A percentile compares a stretch with the other conserved stretches of the same genome.
Conservation (phyloP, 2,797 vertebrate species). For the Allobates femoralis region DNA sequence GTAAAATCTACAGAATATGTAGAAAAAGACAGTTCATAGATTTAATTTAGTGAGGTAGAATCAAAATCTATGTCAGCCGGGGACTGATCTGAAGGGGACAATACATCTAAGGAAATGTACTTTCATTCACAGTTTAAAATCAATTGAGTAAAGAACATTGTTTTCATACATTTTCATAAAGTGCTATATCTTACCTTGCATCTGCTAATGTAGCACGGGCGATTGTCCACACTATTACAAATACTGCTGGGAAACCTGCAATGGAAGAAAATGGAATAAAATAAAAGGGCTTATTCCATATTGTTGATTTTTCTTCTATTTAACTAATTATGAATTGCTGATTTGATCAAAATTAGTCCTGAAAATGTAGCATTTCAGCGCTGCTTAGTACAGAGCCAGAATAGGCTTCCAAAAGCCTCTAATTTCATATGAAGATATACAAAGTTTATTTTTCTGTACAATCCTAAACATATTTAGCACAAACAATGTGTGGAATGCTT, state of each 20-base stretch:
- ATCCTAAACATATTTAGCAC: no score
- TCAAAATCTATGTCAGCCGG: not conserved
- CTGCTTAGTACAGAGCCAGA: not conserved
- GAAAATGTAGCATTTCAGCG: not conserved
- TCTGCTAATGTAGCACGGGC: slow-evolving; percentile 82
- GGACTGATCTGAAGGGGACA: not conserved
- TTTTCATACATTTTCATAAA: not conserved
- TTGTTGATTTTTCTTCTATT: not conserved
- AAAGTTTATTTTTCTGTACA: no score
- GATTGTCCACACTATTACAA: slow-evolving; percentile 84
- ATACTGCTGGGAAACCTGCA: slow-evolving; percentile 86
- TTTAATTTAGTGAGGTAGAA: not conserved
- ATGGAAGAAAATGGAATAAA: slow-evolving; percentile 60
- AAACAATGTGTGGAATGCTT: no score
- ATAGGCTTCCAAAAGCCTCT: not conserved
- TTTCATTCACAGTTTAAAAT: not conserved
- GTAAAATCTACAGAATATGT: no score
- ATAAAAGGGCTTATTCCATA: not conserved
- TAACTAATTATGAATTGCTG: not conserved
- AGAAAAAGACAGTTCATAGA: no score
- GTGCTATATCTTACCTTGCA: slow-evolving; percentile 76
- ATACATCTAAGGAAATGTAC: not conserved
- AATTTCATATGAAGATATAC: no score
- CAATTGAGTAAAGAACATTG: not conserved
- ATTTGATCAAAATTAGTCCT: not conserved